Percentiles rank a stretch among this genome's conserved stretches.
Conservation (phyloP, 2,113 vertebrate species). For the Cololabis saira region DNA sequence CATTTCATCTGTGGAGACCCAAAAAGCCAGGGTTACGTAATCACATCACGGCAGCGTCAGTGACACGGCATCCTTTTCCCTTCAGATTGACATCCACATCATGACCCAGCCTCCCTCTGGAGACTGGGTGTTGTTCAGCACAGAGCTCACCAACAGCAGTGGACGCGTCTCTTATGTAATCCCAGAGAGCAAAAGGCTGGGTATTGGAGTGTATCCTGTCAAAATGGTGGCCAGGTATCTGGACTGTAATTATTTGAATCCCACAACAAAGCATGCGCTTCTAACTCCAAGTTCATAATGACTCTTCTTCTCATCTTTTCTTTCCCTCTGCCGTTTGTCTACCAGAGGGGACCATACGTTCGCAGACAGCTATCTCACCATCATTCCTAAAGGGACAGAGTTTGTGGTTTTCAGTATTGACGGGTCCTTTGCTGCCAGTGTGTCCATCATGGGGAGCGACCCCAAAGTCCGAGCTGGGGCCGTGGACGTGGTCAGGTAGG, state of each 20-base stretch:
- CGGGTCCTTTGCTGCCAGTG: slow-evolving; percentile 96
- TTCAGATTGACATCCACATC: slow-evolving; percentile 96
- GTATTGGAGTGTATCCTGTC: slow-evolving; percentile 93
- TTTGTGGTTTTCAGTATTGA: slow-evolving; percentile 99
- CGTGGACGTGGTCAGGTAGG: slow-evolving; percentile 96
- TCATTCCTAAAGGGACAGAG: slow-evolving; percentile 91
- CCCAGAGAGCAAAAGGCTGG: slow-evolving; percentile 87
- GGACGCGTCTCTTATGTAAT: slow-evolving; percentile 91
- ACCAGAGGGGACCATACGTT: slow-evolving; percentile 94
- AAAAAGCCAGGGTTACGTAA: slow-evolving; percentile 4
- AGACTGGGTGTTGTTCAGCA: slow-evolving; percentile 95
- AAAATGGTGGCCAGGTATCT: slow-evolving; percentile 97
- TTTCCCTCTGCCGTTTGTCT: background rate
- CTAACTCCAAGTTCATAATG: background rate
- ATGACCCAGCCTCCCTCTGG: slow-evolving; percentile 96
- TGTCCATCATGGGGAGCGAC: slow-evolving; percentile 99
- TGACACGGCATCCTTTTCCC: background rate
- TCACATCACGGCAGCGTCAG: no score
- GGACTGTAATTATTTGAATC: no score
- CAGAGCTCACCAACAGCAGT: slow-evolving; percentile 94
- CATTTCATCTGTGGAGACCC: no score
- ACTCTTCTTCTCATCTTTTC: background rate
- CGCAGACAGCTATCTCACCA: slow-evolving; percentile 93
- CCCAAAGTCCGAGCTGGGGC: slow-evolving; percentile 97
- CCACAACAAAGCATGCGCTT: background rate